Percentiles rank a stretch among this genome's conserved stretches.
Conservation (phyloP, 2,888 invertebrate genomes). For the Nephrotoma appendiculata region DNA sequence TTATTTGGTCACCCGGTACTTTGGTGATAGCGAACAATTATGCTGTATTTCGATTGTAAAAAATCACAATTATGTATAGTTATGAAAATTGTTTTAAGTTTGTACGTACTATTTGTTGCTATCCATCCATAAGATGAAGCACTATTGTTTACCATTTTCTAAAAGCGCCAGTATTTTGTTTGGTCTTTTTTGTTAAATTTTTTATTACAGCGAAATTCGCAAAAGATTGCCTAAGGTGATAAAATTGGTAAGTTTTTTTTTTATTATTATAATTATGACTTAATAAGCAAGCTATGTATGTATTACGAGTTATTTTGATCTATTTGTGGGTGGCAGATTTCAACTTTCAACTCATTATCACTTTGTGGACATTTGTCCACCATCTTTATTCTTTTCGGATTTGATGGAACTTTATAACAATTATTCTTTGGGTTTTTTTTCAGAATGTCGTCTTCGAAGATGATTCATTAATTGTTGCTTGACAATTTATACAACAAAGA, state of each 20-base stretch:
- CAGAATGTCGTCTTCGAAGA: too few species aligned
- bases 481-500: too few species aligned
- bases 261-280: not conserved
- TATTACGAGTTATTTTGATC: not conserved
- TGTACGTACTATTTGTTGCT: not conserved
- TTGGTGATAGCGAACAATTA: not conserved
- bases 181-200: slow-evolving; percentile 3
- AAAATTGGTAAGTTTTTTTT: slow-evolving; percentile 66
- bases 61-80: not conserved
- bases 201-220: slow-evolving; percentile 64
- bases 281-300: not conserved
- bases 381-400: too few species aligned
- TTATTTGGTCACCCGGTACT: not conserved
- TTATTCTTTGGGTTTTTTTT: too few species aligned
- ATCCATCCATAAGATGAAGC: not conserved
- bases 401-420: too few species aligned
- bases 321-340: too few species aligned
- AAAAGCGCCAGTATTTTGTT: not conserved
- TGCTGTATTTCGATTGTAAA: not conserved
- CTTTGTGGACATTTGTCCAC: too few species aligned
- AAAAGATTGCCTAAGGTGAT: slow-evolving; percentile 75
- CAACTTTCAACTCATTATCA: too few species aligned
- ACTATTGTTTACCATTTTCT: not conserved
- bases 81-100: not conserved
- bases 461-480: too few species aligned